Conservation (phyloP, 1,140 invertebrate genomes). For the Euura saliciscinereae region DNA sequence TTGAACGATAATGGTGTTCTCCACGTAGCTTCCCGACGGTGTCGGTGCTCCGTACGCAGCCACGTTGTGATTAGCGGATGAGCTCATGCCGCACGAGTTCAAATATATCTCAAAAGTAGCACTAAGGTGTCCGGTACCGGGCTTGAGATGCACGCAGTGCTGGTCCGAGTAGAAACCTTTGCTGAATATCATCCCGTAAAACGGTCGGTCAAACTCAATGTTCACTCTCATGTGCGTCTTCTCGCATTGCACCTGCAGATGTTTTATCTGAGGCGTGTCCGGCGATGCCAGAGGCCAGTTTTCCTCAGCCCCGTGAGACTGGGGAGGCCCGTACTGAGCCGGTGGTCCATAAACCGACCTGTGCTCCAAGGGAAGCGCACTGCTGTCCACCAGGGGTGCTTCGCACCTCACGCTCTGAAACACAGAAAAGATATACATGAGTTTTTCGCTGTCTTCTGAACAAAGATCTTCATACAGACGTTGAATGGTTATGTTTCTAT, state of each 20-base stretch:
- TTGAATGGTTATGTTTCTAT: not conserved
- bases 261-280: slow-evolving; percentile 90
- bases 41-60: slow-evolving; percentile 80
- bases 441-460: no score
- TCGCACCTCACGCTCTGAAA: slow-evolving; percentile 76
- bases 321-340: slow-evolving; percentile 66
- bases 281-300: slow-evolving; percentile 83
- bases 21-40: slow-evolving; percentile 89
- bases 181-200: slow-evolving; percentile 95
- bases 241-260: slow-evolving; percentile 92
- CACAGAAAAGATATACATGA: slow-evolving; percentile 30
- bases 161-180: slow-evolving; percentile 91
- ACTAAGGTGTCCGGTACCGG: slow-evolving; percentile 85
- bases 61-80: slow-evolving; percentile 83
- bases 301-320: slow-evolving; percentile 66
- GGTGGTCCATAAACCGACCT: slow-evolving; percentile 76
- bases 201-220: slow-evolving; percentile 92
- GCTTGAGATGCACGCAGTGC: slow-evolving; percentile 89
- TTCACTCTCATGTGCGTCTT: slow-evolving; percentile 95
- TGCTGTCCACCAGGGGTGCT: slow-evolving; percentile 76
- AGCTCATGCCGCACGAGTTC: slow-evolving; percentile 90
- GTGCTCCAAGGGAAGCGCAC: slow-evolving; percentile 79
- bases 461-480: not conserved
- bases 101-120: slow-evolving; percentile 92
- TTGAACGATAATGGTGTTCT: slow-evolving; percentile 94